Evolutionary conservation across 2,113 vertebrate genomes (phyloP).

Genomic region (Apteryx owenii): DNA sequence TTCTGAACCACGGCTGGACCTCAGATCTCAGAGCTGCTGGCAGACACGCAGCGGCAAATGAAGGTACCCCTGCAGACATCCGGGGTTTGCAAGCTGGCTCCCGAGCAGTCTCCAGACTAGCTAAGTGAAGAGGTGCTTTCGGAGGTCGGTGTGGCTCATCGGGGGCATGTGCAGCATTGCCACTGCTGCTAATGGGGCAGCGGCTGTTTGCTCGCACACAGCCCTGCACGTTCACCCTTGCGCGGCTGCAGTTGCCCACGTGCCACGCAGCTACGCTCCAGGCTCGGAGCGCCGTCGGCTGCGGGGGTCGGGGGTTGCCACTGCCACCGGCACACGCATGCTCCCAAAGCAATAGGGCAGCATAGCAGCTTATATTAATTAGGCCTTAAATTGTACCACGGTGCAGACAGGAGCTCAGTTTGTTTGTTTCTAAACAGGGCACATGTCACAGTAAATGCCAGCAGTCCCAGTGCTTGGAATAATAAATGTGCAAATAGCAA

Average conservation of each 20-base stretch:
- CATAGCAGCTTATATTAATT: background rate
- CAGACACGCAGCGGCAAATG: background rate
- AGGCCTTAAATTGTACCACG: background rate
- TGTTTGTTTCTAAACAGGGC: conserved; percentile 67
- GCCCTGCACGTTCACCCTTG: fast-evolving
- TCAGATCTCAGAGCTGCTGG: background rate
- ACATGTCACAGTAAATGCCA: conserved; percentile 50
- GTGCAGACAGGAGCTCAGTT: background rate
- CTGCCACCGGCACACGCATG: background rate
- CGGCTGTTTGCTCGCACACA: fast-evolving
- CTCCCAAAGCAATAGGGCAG: background rate
- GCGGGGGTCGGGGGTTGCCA: fast-evolving
- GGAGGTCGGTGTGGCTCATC: fast-evolving
- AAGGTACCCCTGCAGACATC: background rate
- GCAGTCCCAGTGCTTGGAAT: conserved; percentile 38
- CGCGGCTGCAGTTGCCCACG: fast-evolving
- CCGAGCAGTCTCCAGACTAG: background rate
- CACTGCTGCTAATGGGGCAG: fast-evolving
- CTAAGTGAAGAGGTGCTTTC: fast-evolving
- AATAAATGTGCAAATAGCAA: conserved; percentile 71
- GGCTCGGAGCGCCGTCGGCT: fast-evolving
- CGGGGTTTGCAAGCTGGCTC: background rate
- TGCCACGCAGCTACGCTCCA: fast-evolving
- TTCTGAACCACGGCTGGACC: background rate
- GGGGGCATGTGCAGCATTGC: fast-evolving